Base-by-base conservation (phyloP, 2,888 invertebrate species). In the Masnerella sp. region DNA sequence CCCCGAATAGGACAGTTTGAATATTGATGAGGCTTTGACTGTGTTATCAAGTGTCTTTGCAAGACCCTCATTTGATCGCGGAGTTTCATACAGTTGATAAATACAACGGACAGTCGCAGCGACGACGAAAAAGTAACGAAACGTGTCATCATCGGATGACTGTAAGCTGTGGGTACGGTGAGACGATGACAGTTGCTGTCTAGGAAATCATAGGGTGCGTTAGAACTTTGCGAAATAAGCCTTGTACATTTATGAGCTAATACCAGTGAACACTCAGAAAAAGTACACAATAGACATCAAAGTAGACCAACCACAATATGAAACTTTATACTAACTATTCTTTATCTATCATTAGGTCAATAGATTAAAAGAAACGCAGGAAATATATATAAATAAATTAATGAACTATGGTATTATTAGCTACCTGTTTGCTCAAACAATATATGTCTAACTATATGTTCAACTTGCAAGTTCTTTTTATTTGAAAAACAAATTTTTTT, bases 121-220 rank as follows among this genome's bases (percentile, higher is more conserved):
- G 61, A 40, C 59, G 59, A 52, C 36, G 20, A 58, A 65, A 59
- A 47, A 34, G 36, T 58, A 54, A 61, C 54, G 52, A 40, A 72
- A 67, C 72, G 38, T 72, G 72, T 72, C 61, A 72, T 72, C 67
- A 58, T 45, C 51, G 22, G 62, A 68, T 62, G 62, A 62, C 62
- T 22, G 49, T 51, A 18, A 65, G 54, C 12, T 18, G 25, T 25
- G 45, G 47, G 22, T 28, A 56, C 32, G 61, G 67, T 74, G 73
- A 58, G 68, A 74, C 73, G 62, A 58, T 47, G 68, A 68, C 73
- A 68, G 73, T 74, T 68, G 47, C 49, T 56, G 58, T 5, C 58
- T 62, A 62, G 62, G 40, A 68, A 74, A 64, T 74, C 68, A 74
- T 64, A 74, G 68, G 68, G 58, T 64, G 42, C 34, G 20, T 30